Base-by-base conservation (phyloP, 1,140 invertebrate genomes). In the Aphelinus atriplicis region DNA sequence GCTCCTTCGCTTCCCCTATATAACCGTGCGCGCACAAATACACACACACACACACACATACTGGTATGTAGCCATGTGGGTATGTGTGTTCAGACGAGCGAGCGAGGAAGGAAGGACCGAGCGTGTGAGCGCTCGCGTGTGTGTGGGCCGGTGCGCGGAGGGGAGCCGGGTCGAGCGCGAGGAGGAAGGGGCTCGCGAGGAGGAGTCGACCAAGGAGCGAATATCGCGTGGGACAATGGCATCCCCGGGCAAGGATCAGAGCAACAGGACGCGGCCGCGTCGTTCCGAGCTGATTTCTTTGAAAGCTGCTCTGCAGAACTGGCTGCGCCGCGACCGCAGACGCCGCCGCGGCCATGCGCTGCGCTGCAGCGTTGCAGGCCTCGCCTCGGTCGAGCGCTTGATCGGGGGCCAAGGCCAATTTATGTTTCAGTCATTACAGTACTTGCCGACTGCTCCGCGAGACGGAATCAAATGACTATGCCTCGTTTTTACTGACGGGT, bases 151-250 rank as follows among this genome's bases (percentile, higher is more conserved):
- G 26, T 26, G 26, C 26, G 0, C 58, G 60, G 61, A 61, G 47
- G 74, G 74, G 71, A 51, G 72, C 73, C 73, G 75, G 78, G 75
- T 75, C 60, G 68, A 73, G 70, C 62, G 78, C 69, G 68, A 78
- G 78, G 75, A 79, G 66, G 80, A 76, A 80, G 76, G 77, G 78
- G 81, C 77, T 77, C 75, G 76, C 76, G 26, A 26, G 26, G 26
- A 26, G 26, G 26, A 26, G 26, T 26, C 26, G 79, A 78, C 67
- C 61, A 79, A 76, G 79, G 68, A 71, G 74, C 66, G 71, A 78
- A 50, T 60, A 77, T 79, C 78, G 77, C 73, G 78, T 81, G 85
- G 83, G 84, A 86, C 85, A 86, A 85, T 84, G 81, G 81, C 86
- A 81, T 79, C 81, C 81, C 81, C 78, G 80, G 75, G 78, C 78